These are phyloP conservation scores for Bos javanicus DNA, from an alignment of 2,113 vertebrate genomes.

Conservation along the genomic window DNA sequence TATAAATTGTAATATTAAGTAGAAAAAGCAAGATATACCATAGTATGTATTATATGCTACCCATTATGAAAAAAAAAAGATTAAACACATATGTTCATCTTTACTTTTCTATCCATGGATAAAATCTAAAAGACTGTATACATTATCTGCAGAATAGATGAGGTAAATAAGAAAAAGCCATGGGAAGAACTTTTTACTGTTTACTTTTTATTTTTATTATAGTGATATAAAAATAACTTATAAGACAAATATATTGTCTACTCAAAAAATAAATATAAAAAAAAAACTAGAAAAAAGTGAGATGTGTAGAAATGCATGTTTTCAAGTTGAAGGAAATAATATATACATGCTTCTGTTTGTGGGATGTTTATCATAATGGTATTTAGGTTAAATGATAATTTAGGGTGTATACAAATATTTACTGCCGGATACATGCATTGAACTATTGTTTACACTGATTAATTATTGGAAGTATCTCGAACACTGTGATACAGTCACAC, in stretches of 20 bases:
- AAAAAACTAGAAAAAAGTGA: neutral
- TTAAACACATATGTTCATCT: neutral
- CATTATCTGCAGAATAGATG: neutral
- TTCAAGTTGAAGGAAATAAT: neutral
- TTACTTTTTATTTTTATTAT: neutral
- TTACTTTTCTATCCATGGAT: neutral
- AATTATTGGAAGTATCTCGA: neutral
- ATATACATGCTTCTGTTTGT: neutral
- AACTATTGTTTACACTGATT: neutral
- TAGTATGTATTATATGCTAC: neutral
- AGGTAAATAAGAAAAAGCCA: neutral
- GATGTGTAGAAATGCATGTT: neutral
- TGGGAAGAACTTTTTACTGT: neutral
- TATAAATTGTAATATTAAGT: neutral
- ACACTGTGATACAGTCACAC: neutral
- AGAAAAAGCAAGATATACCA: neutral
- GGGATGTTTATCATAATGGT: neutral
- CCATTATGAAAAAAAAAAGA: neutral
- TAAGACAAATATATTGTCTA: neutral
- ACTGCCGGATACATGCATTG: neutral
- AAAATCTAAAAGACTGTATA: neutral
- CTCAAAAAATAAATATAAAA: neutral
- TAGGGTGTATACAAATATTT: neutral
- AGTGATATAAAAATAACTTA: neutral
- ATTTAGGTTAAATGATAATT: conserved; percentile 3